phyloP scores from a whole-genome alignment of 2,888 invertebrate genomes.

The Galeruca laticollis region DNA sequence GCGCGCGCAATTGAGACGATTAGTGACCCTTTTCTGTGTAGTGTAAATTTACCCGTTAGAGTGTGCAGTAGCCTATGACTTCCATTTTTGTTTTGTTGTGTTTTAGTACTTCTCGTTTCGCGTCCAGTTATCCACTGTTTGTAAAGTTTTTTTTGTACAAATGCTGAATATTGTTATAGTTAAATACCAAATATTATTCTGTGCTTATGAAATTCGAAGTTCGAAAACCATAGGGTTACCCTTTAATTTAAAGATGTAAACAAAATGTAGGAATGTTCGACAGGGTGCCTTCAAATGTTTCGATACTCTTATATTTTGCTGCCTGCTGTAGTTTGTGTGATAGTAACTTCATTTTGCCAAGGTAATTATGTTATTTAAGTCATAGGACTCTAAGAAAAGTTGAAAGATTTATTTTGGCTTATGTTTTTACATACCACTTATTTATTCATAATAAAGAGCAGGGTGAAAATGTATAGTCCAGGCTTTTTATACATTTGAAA shows the following conservation, averaged over 20 bases:
- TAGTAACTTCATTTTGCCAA: constrained; percentile 33
- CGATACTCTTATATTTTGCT: constrained; percentile 37
- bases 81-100: constrained; percentile 23
- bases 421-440: too few species aligned
- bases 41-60: background rate
- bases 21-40: too few species aligned
- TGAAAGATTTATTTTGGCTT: background rate
- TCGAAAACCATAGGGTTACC: background rate
- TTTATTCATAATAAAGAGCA: too few species aligned
- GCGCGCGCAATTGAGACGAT: too few species aligned
- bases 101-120: constrained; percentile 21
- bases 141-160: constrained; percentile 21
- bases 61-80: background rate
- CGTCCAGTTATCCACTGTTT: constrained; percentile 23
- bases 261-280: constrained; percentile 31
- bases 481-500: too few species aligned
- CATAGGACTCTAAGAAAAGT: background rate
- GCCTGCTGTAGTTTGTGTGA: constrained; percentile 34
- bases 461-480: too few species aligned
- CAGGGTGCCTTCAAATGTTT: constrained; percentile 40
- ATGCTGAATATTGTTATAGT: constrained; percentile 21
- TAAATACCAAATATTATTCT: constrained; percentile 4
- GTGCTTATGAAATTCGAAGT: constrained; percentile 9
- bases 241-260: constrained; percentile 30
- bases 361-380: constrained; percentile 27